Evolutionary conservation across 1,140 invertebrate species (phyloP), one percentile per base, ranked within the genome.

Genomic region (Sycophaga agraensis): DNA sequence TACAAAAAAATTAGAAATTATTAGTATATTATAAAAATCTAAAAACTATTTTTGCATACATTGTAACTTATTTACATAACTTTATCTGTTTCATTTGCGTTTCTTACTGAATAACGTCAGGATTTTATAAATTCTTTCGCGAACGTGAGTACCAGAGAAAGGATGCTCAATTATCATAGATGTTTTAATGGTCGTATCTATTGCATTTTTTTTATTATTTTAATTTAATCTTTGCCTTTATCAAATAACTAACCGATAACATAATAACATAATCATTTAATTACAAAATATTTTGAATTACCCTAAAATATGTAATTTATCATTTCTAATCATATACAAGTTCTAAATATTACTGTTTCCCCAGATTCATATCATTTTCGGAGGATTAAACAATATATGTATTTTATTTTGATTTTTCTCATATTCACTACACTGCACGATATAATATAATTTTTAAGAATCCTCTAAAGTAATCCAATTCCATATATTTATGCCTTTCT

Each of bases 51-150:
- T 34, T 35, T 46, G 34, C 1, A 46, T 17, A 42, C 21, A 50
- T 8, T 14, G 34, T 34, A 59, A 51, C 2, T 28, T 22, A 16
- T 46, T 60, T 37, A 50, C 14, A 11, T 50, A 22, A 4, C 39
- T 50, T 45, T 58, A 70, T 72, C 69, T 73, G 71, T 73, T 73
- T 64, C 71, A 73, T 72, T 70, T 66, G 64, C 66, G 68, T 71
- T n/a, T 72, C 58, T 58, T 63, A 46, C 42, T 57, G 60, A 45
- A 34, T 50, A 64, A 68, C 64, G 64, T 65, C 69, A 73, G 72
- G 70, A 73, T 71, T 70, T 73, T 72, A 67, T 71, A 71, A 70
- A 66, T 70, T 73, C 68, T 67, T 68, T 71, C 68, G 67, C 55
- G 69, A 70, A 73, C 72, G 72, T 73, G 70, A 73, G 72, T 73